A percentile compares a stretch with the other conserved stretches of the same genome.
Evolutionary conservation across 2,888 invertebrate species (phyloP).

Genomic region (Suillia variegata): DNA sequence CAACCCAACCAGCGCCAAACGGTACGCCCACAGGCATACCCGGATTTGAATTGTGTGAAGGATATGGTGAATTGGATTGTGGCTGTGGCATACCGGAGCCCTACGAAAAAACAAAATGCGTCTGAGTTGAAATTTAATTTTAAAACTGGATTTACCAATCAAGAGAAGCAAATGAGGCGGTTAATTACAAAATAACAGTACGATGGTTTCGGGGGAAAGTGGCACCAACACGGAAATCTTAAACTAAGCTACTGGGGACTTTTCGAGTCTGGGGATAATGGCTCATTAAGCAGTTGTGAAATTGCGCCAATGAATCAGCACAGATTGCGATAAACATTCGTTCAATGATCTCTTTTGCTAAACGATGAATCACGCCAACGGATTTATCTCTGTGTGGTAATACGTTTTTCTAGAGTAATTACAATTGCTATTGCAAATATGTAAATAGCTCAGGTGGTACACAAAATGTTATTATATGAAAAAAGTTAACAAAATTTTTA

Average conservation of each 20-base stretch:
- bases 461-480: no score
- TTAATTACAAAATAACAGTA: background rate
- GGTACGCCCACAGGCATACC: constrained; percentile 43
- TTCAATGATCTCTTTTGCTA: no score
- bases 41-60: constrained; percentile 36
- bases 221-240: background rate
- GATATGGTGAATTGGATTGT: constrained; percentile 36
- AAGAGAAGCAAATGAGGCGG: background rate
- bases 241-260: no score
- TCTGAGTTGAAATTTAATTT: constrained; percentile 15
- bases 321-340: no score
- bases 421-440: no score
- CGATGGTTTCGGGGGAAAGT: background rate
- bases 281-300: background rate
- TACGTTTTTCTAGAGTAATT: no score
- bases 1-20: constrained; percentile 57
- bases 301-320: background rate
- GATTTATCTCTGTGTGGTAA: no score
- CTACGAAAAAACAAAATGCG: constrained; percentile 55
- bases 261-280: background rate
- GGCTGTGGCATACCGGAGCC: constrained; percentile 59
- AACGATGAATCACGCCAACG: no score
- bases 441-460: no score
- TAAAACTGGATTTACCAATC: no score
- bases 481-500: no score